Evolutionary conservation across 2,797 vertebrate species (phyloP).

Genomic region (Lepidocolaptes lacrymiger): DNA sequence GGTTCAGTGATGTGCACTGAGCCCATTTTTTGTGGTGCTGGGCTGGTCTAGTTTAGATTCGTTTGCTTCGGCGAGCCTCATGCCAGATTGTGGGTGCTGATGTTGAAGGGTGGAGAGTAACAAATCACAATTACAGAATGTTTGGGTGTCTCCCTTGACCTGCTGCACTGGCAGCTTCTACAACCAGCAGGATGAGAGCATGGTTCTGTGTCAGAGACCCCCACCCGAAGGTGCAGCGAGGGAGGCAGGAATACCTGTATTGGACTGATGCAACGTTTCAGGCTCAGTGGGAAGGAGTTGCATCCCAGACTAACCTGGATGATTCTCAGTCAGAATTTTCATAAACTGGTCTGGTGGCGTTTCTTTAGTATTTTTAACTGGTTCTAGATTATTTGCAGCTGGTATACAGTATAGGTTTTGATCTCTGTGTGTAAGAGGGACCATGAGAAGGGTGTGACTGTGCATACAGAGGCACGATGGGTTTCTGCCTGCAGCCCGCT

Average conservation of each 20-base stretch:
- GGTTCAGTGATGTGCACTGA: not conserved
- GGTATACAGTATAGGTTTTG: constrained; percentile 1
- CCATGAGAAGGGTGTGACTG: not conserved
- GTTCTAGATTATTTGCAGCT: constrained; percentile 41
- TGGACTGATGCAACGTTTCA: not conserved
- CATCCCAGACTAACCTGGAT: not conserved
- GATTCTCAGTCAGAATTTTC: not conserved
- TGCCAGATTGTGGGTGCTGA: not conserved
- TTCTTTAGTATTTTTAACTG: not conserved
- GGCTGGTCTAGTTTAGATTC: not conserved
- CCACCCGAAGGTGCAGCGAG: rapidly evolving
- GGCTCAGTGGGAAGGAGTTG: not conserved
- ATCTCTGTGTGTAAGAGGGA: not conserved
- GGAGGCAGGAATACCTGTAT: too few relatives aligned
- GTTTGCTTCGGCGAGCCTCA: not conserved
- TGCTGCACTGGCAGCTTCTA: not conserved
- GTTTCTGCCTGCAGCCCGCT: not conserved
- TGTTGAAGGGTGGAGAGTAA: not conserved
- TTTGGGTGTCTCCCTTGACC: not conserved
- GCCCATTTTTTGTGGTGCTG: not conserved
- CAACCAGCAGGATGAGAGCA: not conserved
- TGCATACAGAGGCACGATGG: not conserved
- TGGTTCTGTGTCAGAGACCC: not conserved
- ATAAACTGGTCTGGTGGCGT: not conserved
- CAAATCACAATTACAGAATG: not conserved